Evolutionary conservation across 2,113 vertebrate species (phyloP).

Genomic region (Cyanoramphus novaezelandiae): DNA sequence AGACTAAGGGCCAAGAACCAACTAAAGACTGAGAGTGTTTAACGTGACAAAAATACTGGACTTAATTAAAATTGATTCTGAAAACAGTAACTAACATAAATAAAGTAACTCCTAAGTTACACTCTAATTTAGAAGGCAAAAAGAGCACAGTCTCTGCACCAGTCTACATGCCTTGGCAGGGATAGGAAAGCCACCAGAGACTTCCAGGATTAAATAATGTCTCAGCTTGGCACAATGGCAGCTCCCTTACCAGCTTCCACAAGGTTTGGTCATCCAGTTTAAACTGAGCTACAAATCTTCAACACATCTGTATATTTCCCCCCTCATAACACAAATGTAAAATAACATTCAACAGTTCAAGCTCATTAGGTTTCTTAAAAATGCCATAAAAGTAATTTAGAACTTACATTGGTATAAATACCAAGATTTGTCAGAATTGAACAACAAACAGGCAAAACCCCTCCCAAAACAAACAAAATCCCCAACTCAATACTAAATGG

Average conservation of each 20-base stretch:
- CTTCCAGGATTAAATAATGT: slow-evolving; percentile 13
- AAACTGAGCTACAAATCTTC: neutral
- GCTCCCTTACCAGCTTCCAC: neutral
- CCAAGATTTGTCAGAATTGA: neutral
- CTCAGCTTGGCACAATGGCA: neutral
- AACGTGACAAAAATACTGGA: neutral
- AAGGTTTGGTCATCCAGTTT: neutral
- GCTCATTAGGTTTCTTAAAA: neutral
- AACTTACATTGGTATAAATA: neutral
- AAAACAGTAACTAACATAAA: neutral
- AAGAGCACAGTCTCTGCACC: neutral
- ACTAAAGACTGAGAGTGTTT: neutral
- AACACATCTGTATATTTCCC: neutral
- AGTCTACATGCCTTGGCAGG: neutral
- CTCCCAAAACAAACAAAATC: neutral
- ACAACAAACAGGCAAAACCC: neutral
- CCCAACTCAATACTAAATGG: accelerated
- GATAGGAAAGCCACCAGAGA: neutral
- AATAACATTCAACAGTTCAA: neutral
- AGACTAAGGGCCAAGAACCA: neutral
- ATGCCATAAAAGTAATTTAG: neutral
- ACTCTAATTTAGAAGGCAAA: neutral
- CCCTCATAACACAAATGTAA: neutral
- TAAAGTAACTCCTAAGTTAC: neutral
- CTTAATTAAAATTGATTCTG: neutral